phyloP scores from a whole-genome alignment of 2,113 vertebrate species.

The Engraulis encrasicolus region DNA sequence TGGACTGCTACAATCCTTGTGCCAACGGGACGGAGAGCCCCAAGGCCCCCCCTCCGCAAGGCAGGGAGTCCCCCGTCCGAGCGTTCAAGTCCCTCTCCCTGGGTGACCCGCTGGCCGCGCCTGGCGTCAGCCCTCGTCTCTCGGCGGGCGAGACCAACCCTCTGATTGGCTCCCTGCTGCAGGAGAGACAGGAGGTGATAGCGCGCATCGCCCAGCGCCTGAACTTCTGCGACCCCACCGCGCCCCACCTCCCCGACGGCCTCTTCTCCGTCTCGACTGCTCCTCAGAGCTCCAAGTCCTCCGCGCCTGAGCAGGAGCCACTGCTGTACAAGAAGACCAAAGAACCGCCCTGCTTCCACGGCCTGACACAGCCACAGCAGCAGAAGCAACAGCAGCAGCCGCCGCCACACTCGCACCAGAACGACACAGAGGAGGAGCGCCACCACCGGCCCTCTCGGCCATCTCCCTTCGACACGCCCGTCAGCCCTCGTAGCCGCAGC shows the following conservation, averaged over 20 bases:
- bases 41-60: conserved; percentile 70
- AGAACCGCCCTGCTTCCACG: conserved; percentile 66
- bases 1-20: conserved; percentile 71
- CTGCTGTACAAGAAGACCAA: conserved; percentile 84
- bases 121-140: conserved; percentile 75
- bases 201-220: conserved; percentile 96
- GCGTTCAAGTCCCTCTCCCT: conserved; percentile 87
- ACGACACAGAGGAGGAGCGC: conserved; percentile 63
- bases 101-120: conserved; percentile 70
- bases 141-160: conserved; percentile 83
- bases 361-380: conserved; percentile 50
- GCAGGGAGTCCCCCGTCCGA: conserved; percentile 76
- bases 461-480: conserved; percentile 75
- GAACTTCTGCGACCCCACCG: conserved; percentile 91
- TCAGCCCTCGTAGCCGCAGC: conserved; percentile 66
- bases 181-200: conserved; percentile 95
- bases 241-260: conserved; percentile 79
- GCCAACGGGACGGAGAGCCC: conserved; percentile 66
- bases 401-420: conserved; percentile 33
- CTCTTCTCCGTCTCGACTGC: conserved; percentile 76
- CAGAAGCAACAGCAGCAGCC: conserved; percentile 51
- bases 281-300: conserved; percentile 75
- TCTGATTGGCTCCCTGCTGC: conserved; percentile 92
- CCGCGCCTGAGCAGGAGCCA: conserved; percentile 74
- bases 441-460: too few relatives aligned